Conservation (phyloP, 2,888 invertebrate genomes). For the Euspilapteryx auroguttella region DNA sequence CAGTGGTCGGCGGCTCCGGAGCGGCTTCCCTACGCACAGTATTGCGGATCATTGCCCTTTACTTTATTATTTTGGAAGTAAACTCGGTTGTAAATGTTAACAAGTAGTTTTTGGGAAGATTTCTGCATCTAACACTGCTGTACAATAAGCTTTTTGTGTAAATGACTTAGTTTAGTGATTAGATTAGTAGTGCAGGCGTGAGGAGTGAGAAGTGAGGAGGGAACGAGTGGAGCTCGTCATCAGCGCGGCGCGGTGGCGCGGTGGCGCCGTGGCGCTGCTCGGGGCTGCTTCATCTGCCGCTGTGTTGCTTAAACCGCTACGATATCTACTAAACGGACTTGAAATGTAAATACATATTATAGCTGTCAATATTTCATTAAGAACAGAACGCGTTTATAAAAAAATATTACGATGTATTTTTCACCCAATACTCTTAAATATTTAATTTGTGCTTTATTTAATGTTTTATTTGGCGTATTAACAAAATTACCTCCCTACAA, state of each 20-base stretch:
- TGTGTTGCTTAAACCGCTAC: conserved; percentile 60
- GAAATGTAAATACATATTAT: no score
- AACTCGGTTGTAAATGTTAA: conserved; percentile 36
- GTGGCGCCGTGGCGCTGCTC: no score
- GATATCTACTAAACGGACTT: conserved; percentile 56
- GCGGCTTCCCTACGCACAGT: conserved; percentile 1
- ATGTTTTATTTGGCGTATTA: conserved; percentile 46
- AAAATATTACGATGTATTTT: no score
- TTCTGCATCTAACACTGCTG: conserved; percentile 58
- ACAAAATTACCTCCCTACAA: no score
- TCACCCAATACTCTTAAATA: conserved; percentile 58
- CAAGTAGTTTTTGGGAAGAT: conserved; percentile 46
- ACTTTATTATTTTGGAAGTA: conserved; percentile 18
- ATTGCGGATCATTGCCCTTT: conserved; percentile 15
- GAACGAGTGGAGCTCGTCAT: conserved; percentile 1
- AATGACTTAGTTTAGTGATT: conserved; percentile 37
- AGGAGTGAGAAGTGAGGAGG: conserved; percentile 12
- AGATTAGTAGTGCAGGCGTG: conserved; percentile 20
- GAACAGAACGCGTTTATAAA: no score
- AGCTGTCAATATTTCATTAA: no score
- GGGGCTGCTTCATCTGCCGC: no score
- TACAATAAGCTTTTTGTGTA: conserved; percentile 60
- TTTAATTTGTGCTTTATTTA: conserved; percentile 45
- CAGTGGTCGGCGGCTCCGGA: conserved; percentile 6
- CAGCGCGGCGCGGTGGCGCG: no score